Evolutionary conservation across 1,140 invertebrate genomes (phyloP).

Genomic region (Pseudoatta argentina): DNA sequence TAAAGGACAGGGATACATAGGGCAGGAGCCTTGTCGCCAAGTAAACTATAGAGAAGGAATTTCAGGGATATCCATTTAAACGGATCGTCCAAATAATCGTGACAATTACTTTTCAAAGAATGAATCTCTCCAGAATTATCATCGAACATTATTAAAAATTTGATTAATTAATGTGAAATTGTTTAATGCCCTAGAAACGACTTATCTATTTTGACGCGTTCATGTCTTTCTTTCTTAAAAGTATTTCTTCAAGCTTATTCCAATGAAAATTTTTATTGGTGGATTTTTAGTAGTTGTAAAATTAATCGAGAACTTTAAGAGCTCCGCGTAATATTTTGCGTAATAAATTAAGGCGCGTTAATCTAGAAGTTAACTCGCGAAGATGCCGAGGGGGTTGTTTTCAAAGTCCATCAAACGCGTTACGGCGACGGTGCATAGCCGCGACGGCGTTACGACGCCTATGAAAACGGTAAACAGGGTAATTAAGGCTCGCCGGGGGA

Average conservation of each 20-base stretch:
- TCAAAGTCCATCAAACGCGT: slow-evolving; percentile 67
- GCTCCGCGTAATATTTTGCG: slow-evolving; percentile 22
- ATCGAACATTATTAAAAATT: slow-evolving; percentile 60
- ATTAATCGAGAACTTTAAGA: slow-evolving; percentile 33
- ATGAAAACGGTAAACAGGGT: slow-evolving; percentile 62
- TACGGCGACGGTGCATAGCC: slow-evolving; percentile 37
- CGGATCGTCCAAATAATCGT: slow-evolving; percentile 55
- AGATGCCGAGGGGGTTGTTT: slow-evolving; percentile 67
- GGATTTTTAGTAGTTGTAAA: slow-evolving; percentile 19
- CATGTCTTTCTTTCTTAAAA: no score
- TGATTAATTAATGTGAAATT: slow-evolving; percentile 25
- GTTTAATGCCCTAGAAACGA: neutral
- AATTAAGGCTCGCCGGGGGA: slow-evolving; percentile 52
- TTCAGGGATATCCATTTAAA: slow-evolving; percentile 68
- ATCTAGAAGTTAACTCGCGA: slow-evolving; percentile 54
- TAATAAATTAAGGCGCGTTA: slow-evolving; percentile 59
- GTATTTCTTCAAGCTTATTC: neutral
- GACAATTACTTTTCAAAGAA: slow-evolving; percentile 53
- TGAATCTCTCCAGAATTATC: slow-evolving; percentile 50
- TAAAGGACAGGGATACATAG: slow-evolving; percentile 50
- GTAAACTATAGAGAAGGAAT: slow-evolving; percentile 41
- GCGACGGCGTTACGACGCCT: slow-evolving; percentile 46
- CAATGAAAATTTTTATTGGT: neutral
- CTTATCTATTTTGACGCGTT: neutral
- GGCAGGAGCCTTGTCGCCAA: neutral